Percentiles rank a stretch among this genome's conserved stretches.
phyloP scores from a whole-genome alignment of 2,888 invertebrate genomes.

The Aleiodes testaceus region DNA sequence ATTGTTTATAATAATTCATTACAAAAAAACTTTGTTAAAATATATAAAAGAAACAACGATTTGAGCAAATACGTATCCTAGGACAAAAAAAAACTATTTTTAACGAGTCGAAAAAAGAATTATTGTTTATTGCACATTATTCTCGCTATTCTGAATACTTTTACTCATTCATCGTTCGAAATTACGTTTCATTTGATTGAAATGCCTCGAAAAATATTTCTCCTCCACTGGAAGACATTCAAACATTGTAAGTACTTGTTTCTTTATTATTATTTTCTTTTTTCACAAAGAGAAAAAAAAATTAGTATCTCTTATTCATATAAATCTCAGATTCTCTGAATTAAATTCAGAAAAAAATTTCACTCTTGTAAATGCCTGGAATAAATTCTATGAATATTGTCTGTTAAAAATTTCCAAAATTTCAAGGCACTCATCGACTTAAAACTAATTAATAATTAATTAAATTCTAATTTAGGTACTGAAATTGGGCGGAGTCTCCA shows the following conservation, averaged over 20 bases:
- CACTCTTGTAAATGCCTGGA: background rate
- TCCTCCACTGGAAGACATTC: constrained; percentile 33
- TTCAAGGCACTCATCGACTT: constrained; percentile 12
- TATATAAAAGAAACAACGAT: constrained; percentile 71
- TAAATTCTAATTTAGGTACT: constrained; percentile 51
- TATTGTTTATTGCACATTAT: constrained; percentile 69
- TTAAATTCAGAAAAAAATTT: background rate
- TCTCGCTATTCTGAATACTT: constrained; percentile 52
- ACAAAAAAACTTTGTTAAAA: constrained; percentile 69
- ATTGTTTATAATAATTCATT: constrained; percentile 60
- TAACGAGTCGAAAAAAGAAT: constrained; percentile 52
- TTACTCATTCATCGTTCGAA: constrained; percentile 12
- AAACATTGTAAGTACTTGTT: constrained; percentile 29
- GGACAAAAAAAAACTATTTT: constrained; percentile 40
- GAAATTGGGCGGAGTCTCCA: constrained; percentile 62
- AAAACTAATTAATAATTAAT: background rate
- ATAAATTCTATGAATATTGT: no score
- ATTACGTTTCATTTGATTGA: constrained; percentile 33
- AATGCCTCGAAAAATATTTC: constrained; percentile 20
- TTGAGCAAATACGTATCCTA: constrained; percentile 68
- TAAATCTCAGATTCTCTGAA: no score
- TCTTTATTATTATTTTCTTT: background rate
- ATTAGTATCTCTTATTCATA: background rate
- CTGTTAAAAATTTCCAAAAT: background rate
- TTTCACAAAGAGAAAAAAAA: background rate